A percentile compares a stretch with the other conserved stretches of the same genome.
These are phyloP conservation scores for Lepidothrix coronata DNA, from an alignment of 2,113 vertebrate genomes.

Conservation along the genomic window DNA sequence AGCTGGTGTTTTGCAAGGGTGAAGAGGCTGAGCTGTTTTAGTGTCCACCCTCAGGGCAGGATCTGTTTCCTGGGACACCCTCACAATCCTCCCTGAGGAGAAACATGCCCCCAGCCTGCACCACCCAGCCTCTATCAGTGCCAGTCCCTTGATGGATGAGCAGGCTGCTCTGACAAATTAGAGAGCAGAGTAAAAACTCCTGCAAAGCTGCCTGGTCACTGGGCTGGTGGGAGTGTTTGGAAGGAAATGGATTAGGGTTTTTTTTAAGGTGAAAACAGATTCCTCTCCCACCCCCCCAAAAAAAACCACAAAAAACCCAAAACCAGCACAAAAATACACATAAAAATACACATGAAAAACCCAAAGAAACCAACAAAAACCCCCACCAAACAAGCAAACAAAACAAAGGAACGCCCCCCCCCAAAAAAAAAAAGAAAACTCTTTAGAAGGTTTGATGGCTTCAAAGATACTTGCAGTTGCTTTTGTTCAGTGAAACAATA, in stretches of 20 bases:
- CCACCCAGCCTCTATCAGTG: not conserved
- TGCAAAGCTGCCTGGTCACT: not conserved
- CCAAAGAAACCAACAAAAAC: not conserved
- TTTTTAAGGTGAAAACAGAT: not conserved
- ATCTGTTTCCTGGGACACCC: not conserved
- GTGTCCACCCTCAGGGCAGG: not conserved
- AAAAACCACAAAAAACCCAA: not conserved
- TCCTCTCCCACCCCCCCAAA: not conserved
- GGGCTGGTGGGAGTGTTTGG: not conserved
- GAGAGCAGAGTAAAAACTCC: not conserved
- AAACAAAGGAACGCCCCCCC: too few species aligned
- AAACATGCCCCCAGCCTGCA: not conserved
- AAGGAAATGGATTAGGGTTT: not conserved
- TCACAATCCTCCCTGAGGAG: not conserved
- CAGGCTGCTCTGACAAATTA: not conserved
- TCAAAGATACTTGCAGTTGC: not conserved
- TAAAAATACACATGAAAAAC: not conserved
- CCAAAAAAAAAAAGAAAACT: not conserved
- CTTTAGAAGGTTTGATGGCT: not conserved
- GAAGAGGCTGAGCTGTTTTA: not conserved
- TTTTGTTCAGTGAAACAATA: not conserved
- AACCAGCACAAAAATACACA: not conserved
- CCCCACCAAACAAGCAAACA: not conserved
- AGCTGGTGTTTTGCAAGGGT: slow-evolving; percentile 31
- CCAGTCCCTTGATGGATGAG: not conserved